A percentile compares a stretch with the other conserved stretches of the same genome.
Evolutionary conservation across 2,113 vertebrate species (phyloP).

Genomic region (Leucosticte australis): DNA sequence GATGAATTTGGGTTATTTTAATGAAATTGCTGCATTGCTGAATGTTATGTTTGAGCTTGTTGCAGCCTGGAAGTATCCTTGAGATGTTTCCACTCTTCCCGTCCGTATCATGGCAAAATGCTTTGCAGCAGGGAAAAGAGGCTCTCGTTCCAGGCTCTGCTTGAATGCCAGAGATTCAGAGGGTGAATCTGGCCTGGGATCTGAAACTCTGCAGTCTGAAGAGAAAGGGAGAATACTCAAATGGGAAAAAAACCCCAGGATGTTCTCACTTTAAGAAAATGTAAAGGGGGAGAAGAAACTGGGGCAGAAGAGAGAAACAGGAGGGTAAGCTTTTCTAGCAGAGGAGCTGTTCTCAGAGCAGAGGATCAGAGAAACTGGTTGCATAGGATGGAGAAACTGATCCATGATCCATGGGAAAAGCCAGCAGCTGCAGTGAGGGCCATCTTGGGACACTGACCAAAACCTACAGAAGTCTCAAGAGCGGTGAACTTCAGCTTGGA

Average conservation of each 20-base stretch:
- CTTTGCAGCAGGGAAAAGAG: not conserved
- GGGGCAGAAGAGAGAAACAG: not conserved
- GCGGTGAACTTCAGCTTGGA: not conserved
- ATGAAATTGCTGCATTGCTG: not conserved
- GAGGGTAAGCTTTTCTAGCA: not conserved
- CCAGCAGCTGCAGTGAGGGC: not conserved
- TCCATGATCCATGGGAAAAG: not conserved
- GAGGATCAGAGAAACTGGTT: not conserved
- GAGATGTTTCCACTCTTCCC: not conserved
- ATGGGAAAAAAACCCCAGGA: not conserved
- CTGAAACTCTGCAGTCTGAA: not conserved
- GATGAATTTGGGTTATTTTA: constrained; percentile 8
- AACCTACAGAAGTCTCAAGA: not conserved
- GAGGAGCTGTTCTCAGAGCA: not conserved
- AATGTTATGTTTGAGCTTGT: not conserved
- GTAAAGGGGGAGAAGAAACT: not conserved
- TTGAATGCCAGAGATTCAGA: not conserved
- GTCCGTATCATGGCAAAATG: not conserved
- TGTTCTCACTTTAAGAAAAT: not conserved
- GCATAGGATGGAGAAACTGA: not conserved
- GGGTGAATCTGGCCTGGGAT: not conserved
- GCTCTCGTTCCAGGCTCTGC: not conserved
- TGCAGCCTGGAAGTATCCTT: not conserved
- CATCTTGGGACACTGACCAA: not conserved
- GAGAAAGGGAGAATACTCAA: not conserved